Percentiles rank a stretch among this genome's conserved stretches.
Evolutionary conservation across 2,113 vertebrate genomes (phyloP).

Genomic region (Osmerus mordax): DNA sequence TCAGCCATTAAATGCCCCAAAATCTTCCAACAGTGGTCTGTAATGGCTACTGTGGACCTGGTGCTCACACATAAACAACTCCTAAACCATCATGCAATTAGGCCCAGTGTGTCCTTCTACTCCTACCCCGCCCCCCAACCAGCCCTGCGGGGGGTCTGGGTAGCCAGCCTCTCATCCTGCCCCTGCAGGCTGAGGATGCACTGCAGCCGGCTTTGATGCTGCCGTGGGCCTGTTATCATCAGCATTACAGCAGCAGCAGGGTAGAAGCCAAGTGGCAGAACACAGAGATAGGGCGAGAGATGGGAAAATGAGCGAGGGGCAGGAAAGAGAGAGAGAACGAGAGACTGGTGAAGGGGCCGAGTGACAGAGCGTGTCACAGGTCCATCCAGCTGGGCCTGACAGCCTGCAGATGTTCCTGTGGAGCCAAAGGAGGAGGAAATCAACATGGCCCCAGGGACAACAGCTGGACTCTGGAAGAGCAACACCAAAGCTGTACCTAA

Average conservation of each 20-base stretch:
- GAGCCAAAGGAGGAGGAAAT: conserved; percentile 1
- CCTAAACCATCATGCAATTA: conserved; percentile 4
- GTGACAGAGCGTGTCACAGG: neutral
- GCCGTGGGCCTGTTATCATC: conserved; percentile 21
- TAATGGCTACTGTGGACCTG: neutral
- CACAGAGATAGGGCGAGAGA: neutral
- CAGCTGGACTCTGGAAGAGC: neutral
- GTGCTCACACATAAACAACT: neutral
- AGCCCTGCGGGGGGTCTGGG: conserved; percentile 6
- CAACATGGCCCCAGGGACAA: neutral
- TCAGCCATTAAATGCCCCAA: neutral
- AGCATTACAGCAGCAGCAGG: conserved; percentile 25
- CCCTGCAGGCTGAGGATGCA: conserved; percentile 22
- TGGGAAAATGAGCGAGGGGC: neutral
- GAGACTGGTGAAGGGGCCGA: neutral
- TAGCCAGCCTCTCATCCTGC: conserved; percentile 14
- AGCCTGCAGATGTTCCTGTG: conserved; percentile 5
- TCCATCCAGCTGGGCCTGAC: conserved; percentile 17
- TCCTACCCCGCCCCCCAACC: neutral
- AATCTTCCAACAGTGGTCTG: no score
- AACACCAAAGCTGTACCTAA: neutral
- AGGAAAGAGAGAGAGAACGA: neutral
- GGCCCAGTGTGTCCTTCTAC: neutral
- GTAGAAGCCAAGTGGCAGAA: neutral
- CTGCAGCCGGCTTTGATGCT: conserved; percentile 33